These are phyloP conservation scores for Hecatera dysodea DNA, from an alignment of 2,888 invertebrate species.

Conservation along the genomic window DNA sequence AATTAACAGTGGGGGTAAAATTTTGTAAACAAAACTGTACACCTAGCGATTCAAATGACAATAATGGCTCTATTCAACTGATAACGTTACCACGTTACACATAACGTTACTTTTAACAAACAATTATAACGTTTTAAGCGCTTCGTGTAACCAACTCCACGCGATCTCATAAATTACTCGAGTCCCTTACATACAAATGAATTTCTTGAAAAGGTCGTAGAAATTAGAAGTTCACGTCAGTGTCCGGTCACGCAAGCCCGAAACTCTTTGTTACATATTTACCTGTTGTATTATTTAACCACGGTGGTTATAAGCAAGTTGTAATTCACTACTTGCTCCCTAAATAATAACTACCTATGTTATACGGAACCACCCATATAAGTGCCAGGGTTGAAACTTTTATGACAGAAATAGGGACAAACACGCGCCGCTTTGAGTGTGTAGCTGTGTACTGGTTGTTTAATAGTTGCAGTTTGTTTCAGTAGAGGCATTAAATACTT, in stretches of 20 bases:
- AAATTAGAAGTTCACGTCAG: conserved; percentile 88
- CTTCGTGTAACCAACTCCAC: conserved; percentile 75
- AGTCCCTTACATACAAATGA: conserved; percentile 79
- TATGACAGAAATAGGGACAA: conserved; percentile 62
- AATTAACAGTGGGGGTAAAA: too few species aligned
- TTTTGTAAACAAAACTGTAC: too few species aligned
- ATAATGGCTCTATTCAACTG: conserved; percentile 53
- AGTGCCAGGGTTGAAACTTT: conserved; percentile 53
- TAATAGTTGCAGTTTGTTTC: conserved; percentile 55
- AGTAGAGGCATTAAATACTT: conserved; percentile 21
- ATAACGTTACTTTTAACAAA: conserved; percentile 70
- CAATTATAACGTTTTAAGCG: conserved; percentile 79
- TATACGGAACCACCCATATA: conserved; percentile 61
- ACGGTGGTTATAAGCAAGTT: conserved; percentile 68
- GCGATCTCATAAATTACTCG: conserved; percentile 83
- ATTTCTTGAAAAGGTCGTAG: conserved; percentile 89
- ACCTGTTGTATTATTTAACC: conserved; percentile 78
- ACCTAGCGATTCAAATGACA: conserved; percentile 25
- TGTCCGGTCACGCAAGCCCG: conserved; percentile 85
- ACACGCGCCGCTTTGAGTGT: conserved; percentile 53
- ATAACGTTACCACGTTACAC: conserved; percentile 50
- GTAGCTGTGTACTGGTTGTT: conserved; percentile 26
- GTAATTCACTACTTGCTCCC: conserved; percentile 62
- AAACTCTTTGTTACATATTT: conserved; percentile 82
- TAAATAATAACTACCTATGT: conserved; percentile 61